Conservation (phyloP, 2,797 vertebrate genomes). For the Acipenser ruthenus region DNA sequence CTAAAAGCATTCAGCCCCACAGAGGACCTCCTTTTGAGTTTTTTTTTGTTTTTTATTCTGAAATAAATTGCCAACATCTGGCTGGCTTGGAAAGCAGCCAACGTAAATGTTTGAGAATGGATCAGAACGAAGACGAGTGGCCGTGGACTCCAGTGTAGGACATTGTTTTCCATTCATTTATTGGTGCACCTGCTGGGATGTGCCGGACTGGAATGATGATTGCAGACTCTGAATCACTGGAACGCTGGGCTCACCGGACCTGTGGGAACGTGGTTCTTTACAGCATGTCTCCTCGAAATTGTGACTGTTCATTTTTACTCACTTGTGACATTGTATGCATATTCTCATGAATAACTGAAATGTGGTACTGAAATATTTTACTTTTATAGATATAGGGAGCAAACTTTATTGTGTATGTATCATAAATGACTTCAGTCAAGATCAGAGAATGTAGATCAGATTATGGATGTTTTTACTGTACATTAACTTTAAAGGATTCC, state of each 20-base stretch:
- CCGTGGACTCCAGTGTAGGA: constrained; percentile 13
- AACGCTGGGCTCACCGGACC: no score
- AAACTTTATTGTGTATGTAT: constrained; percentile 38
- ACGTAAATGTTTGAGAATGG: constrained; percentile 13
- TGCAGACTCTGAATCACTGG: neutral
- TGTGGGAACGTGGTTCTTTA: no score
- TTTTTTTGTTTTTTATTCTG: constrained; percentile 11
- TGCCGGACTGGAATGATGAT: constrained; percentile 9
- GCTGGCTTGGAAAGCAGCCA: constrained; percentile 27
- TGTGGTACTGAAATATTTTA: constrained; percentile 62
- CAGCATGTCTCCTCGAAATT: constrained; percentile 1
- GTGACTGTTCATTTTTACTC: constrained; percentile 17
- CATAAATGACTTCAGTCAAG: no score
- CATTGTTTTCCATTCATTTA: constrained; percentile 21
- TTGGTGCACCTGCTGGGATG: constrained; percentile 4
- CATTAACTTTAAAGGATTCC: constrained; percentile 43
- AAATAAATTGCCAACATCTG: constrained; percentile 15
- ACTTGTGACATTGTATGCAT: constrained; percentile 20
- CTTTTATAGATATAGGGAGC: constrained; percentile 35
- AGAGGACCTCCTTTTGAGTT: neutral
- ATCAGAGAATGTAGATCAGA: constrained; percentile 20
- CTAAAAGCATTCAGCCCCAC: no score
- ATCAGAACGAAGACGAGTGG: constrained; percentile 12
- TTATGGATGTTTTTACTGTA: constrained; percentile 38
- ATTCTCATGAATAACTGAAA: constrained; percentile 35